Evolutionary conservation across 2,797 vertebrate species (phyloP), one percentile per base, ranked within the genome.

Genomic region (Setipinna tenuifilis): DNA sequence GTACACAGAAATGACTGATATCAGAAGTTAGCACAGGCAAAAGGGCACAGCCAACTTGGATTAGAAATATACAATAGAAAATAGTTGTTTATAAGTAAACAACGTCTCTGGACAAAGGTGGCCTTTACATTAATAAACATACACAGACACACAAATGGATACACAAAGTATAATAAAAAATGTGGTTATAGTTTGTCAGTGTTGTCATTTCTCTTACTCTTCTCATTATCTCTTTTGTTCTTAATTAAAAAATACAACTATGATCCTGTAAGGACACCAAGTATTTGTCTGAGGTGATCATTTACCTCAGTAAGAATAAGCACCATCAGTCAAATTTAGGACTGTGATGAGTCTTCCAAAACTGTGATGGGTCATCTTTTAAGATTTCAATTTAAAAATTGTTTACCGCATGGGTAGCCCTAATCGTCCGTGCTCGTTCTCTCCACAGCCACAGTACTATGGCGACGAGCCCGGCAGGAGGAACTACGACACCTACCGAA

Each of bases 401-500:
- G n/a, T n/a, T n/a, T n/a, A n/a, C n/a, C n/a, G n/a, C n/a, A n/a
- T n/a, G n/a, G n/a, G n/a, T n/a, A n/a, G n/a, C n/a, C n/a, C 35
- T 41, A 41, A 41, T 41, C 35, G 2, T 41, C 35, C 5, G 35
- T 41, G 35, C 50, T 54, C 50, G 9, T 17, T 50, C 21, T 61
- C 92, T 96, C 90, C 95, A 95, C 96, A 98, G 88, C 93, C 97
- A 68, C 90, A 97, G 93, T 99, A 98, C 95, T 97, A 96, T 75
- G 92, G 96, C 46, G 98, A 99, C 44, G 97, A 99, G 23, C 89
- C 94, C 0, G 92, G 92, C 91, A 95, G 96, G 90, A 97, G 98
- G 92, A 98, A 96, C 94, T 98, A 98, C 12, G 98, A 99, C 59
- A 94, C 97, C 0, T 99, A 99, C 95, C 94, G 97, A 89, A 95